Base-by-base conservation (phyloP, 35 echinoderm and acorn worm species). In the Acanthaster planci region DNA sequence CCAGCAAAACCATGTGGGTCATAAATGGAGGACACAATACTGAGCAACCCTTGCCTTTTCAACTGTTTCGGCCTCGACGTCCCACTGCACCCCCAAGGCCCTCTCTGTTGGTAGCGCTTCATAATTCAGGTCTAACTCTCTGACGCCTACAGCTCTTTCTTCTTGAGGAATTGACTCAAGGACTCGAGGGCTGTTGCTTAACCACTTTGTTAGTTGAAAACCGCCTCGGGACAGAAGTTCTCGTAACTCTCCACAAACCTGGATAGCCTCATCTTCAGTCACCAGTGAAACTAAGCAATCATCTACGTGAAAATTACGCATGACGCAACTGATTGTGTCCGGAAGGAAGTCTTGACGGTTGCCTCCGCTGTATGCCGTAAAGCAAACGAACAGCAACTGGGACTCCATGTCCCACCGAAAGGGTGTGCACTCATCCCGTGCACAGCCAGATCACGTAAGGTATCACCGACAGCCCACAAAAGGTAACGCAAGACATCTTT, bases 241-340 rank as follows among this genome's bases (percentile, higher is more conserved):
- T 88, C 7, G 77, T 19, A 94, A 17, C 30, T 85, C 82, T 16
- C 15, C 30, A 59, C 47, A 39, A 26, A 90, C 7, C 51, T 86
- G 8, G 21, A 94, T 60, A 29, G 53, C 92, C 40, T 90, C 42
- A 10, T 78, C 88, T 52, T 82, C 84, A 77, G 19, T 60, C 5
- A 31, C 18, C 16, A 86, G 57, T 17, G 88, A 76, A 27, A 86
- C 83, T 0, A 94, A 50, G 68, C 88, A 90, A 51, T 94, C 92
- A 39, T 90, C 92, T 14, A 94, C 84, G 47, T 94, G 87, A 51
- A 94, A 94, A 59, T 94, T 90, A 15, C 52, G n/a, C 34, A 27
- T 85, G 17, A 94, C 78, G 0, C 87, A 60, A 59, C 83, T 58
- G 2, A 85, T 31, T 19, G 76, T 82, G 12, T 60, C 77, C 19